These are phyloP conservation scores for Apis laboriosa DNA, from an alignment of 1,140 invertebrate genomes.

Conservation along the genomic window DNA sequence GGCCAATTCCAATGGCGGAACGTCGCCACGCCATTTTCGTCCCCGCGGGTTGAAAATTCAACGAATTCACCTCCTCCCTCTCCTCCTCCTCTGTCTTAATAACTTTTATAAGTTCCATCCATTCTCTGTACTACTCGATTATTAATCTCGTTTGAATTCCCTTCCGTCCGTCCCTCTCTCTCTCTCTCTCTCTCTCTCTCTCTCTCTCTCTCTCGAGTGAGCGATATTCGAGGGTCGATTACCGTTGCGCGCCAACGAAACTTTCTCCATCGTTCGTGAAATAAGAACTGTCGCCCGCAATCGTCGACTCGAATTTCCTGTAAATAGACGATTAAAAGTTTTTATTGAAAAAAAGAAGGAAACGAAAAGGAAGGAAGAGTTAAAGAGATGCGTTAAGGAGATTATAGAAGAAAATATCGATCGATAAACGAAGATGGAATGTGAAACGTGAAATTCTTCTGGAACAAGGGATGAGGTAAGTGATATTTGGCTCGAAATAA, in stretches of 20 bases:
- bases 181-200: too few relatives aligned
- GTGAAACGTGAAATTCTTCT: too few relatives aligned
- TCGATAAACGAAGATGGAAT: too few relatives aligned
- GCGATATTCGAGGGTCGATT: slow-evolving; percentile 9
- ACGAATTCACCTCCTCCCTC: background rate
- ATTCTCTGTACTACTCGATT: slow-evolving; percentile 18
- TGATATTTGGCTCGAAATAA: too few relatives aligned
- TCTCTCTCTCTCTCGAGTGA: too few relatives aligned
- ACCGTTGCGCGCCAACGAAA: background rate
- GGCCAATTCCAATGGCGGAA: background rate
- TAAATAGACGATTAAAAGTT: slow-evolving; percentile 1
- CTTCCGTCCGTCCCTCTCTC: background rate
- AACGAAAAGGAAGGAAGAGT: too few relatives aligned
- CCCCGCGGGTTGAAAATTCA: background rate
- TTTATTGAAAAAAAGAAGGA: background rate
- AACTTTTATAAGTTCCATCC: slow-evolving; percentile 11
- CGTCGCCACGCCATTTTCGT: background rate
- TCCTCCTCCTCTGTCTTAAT: slow-evolving; percentile 1
- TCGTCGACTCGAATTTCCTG: background rate
- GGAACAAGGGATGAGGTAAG: too few relatives aligned
- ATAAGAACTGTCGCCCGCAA: background rate
- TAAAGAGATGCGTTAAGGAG: background rate
- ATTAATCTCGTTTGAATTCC: slow-evolving; percentile 50
- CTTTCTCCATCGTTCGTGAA: background rate
- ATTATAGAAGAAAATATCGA: background rate